Evolutionary conservation across 2,113 vertebrate genomes (phyloP).

Genomic region (Chaetodon trifascialis): DNA sequence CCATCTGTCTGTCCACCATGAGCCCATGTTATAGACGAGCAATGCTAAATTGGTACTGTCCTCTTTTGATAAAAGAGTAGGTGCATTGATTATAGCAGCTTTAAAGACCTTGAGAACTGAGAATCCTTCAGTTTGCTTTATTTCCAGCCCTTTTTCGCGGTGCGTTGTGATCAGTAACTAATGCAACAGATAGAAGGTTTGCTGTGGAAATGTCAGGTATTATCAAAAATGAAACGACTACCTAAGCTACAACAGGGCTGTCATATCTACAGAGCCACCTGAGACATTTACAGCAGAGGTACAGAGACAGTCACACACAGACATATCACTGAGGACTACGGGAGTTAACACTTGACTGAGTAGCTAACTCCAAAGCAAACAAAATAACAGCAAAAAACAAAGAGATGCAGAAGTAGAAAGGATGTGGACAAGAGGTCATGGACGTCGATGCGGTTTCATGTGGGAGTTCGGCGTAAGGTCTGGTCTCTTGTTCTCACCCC

Average conservation of each 20-base stretch:
- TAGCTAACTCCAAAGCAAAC: not conserved
- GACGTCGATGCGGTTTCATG: slow-evolving; percentile 21
- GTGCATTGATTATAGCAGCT: not conserved
- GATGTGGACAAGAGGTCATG: slow-evolving; percentile 28
- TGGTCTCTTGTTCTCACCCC: slow-evolving; percentile 7
- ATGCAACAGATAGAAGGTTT: not conserved
- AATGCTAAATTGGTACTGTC: not conserved
- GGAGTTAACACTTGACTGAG: not conserved
- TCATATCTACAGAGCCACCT: not conserved
- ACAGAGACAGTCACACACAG: not conserved
- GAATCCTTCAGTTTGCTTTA: not conserved
- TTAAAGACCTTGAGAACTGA: too few species aligned
- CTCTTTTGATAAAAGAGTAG: not conserved
- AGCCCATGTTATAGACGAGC: not conserved
- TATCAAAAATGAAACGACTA: not conserved
- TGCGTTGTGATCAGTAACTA: not conserved
- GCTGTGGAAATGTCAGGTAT: not conserved
- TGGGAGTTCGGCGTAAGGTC: slow-evolving; percentile 22
- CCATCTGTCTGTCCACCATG: not conserved
- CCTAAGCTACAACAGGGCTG: not conserved
- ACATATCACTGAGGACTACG: not conserved
- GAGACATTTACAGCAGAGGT: not conserved
- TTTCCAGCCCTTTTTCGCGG: not conserved
- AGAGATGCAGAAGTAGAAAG: not conserved
- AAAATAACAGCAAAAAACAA: not conserved